These are phyloP conservation scores for Acanthosepion pharaonis DNA, from an alignment of 2,888 invertebrate species.

Conservation along the genomic window DNA sequence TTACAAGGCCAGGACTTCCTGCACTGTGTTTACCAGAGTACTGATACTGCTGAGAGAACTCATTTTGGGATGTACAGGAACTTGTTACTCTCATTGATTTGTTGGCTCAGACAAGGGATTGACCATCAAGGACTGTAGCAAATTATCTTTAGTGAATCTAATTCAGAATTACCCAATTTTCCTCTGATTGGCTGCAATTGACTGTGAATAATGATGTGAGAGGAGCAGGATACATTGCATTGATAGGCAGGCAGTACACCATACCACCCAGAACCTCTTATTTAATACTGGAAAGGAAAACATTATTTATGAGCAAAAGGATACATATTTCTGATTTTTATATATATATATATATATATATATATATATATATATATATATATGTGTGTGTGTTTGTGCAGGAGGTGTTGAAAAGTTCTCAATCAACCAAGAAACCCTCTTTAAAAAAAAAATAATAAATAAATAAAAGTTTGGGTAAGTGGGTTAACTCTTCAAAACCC, in stretches of 20 bases:
- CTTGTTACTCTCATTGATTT: background rate
- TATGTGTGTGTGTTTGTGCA: no score
- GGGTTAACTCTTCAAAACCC: no score
- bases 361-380: background rate
- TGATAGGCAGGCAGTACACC: background rate
- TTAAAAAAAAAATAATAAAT: no score
- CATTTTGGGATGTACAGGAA: background rate
- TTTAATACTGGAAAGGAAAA: background rate
- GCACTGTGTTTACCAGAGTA: background rate
- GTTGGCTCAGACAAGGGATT: slow-evolving; percentile 33
- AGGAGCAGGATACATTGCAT: background rate
- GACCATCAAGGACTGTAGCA: slow-evolving; percentile 15
- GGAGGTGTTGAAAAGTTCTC: no score
- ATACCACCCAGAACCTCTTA: background rate
- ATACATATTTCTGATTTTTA: background rate
- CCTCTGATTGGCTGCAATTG: background rate
- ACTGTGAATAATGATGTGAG: background rate
- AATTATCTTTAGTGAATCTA: slow-evolving; percentile 3
- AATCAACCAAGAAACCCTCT: no score
- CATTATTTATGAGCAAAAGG: background rate
- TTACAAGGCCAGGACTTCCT: background rate
- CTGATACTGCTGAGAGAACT: slow-evolving; percentile 33
- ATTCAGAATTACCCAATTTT: slow-evolving; percentile 33
- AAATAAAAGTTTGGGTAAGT: no score
- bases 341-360: background rate